Conservation (phyloP, 2,888 invertebrate genomes). For the Drosophila mayaguana region DNA sequence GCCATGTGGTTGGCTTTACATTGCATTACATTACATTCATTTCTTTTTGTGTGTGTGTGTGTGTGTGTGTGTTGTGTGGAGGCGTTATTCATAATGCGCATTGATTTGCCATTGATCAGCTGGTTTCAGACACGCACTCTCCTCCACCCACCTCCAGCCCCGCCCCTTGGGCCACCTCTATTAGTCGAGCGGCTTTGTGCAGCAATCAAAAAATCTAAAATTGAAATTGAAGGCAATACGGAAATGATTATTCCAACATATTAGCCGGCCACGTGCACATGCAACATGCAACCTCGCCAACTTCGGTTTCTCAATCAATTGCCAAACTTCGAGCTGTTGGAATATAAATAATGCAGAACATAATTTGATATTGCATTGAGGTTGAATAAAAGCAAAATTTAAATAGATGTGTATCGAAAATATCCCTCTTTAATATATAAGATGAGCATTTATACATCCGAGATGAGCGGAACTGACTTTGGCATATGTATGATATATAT, state of each 20-base stretch:
- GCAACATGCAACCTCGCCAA: conserved; percentile 7
- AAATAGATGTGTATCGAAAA: too few species aligned
- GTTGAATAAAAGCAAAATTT: not conserved
- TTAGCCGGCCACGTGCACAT: conserved; percentile 25
- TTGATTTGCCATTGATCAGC: conserved; percentile 42
- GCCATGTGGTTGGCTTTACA: conserved; percentile 34
- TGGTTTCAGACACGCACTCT: not conserved
- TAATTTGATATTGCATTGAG: not conserved
- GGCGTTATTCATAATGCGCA: conserved; percentile 37
- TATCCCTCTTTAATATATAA: not conserved
- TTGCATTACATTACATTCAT: not conserved
- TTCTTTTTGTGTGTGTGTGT: not conserved
- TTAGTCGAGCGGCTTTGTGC: conserved; percentile 1
- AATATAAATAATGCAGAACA: not conserved
- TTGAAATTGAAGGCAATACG: conserved; percentile 27
- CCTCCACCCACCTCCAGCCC: not conserved
- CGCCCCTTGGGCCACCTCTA: not conserved
- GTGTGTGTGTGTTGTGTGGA: conserved; percentile 2
- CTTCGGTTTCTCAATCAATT: conserved; percentile 14
- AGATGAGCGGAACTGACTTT: too few species aligned
- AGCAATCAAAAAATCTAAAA: conserved; percentile 41
- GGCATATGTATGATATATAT: too few species aligned
- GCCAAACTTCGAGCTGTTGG: not conserved
- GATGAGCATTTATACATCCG: not conserved
- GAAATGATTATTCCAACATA: conserved; percentile 17